Conservation (phyloP, 2,888 invertebrate genomes). For the Machimus rusticus region DNA sequence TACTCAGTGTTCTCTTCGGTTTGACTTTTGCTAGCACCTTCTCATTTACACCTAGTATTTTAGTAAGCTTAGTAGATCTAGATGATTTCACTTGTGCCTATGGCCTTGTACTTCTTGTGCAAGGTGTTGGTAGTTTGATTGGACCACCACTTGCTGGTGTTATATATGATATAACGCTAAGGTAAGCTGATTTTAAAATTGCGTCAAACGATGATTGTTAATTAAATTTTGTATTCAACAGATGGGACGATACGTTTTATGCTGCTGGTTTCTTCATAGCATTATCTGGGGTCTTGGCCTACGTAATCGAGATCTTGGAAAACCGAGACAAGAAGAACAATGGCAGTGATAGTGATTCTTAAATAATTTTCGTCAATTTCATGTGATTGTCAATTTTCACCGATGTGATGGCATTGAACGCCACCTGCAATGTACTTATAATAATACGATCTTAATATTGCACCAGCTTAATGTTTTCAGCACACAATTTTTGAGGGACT, state of each 20-base stretch:
- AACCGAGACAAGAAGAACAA: conserved; percentile 51
- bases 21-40: conserved; percentile 91
- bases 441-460: not conserved
- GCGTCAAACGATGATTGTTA: not conserved
- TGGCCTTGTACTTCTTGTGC: conserved; percentile 85
- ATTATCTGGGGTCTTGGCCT: conserved; percentile 70
- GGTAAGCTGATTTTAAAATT: conserved; percentile 51
- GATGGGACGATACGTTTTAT: conserved; percentile 82
- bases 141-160: conserved; percentile 92
- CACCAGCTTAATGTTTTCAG: conserved; percentile 5
- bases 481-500: not conserved
- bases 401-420: not conserved
- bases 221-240: conserved; percentile 49
- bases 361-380: conserved; percentile 36
- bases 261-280: conserved; percentile 83
- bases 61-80: conserved; percentile 87
- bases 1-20: conserved; percentile 76
- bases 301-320: conserved; percentile 60
- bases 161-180: conserved; percentile 58
- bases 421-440: conserved; percentile 9
- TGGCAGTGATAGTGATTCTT: conserved; percentile 60
- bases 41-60: conserved; percentile 87
- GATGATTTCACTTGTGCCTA: conserved; percentile 93
- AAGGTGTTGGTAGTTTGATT: conserved; percentile 90
- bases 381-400: conserved; percentile 1